A percentile compares a stretch with the other conserved stretches of the same genome.
Evolutionary conservation across 2,113 vertebrate genomes (phyloP).

Genomic region (Chamaea fasciata): DNA sequence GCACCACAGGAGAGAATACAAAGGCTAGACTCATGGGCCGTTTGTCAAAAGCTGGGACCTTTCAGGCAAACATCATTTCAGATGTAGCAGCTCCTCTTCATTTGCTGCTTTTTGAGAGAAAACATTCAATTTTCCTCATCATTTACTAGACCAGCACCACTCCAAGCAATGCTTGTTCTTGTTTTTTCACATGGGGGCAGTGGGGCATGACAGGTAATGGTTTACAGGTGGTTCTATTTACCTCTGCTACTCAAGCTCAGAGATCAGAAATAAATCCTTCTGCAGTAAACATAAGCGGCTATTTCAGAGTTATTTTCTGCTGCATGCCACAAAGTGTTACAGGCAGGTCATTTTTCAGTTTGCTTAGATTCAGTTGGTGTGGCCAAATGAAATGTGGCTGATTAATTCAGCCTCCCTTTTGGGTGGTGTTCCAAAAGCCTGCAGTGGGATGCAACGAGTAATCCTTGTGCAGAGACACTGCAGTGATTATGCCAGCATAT

Average conservation of each 20-base stretch:
- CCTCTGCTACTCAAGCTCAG: not conserved
- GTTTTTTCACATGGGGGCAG: not conserved
- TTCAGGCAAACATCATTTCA: not conserved
- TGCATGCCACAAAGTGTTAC: not conserved
- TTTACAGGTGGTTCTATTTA: slow-evolving; percentile 44
- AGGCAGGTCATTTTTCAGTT: slow-evolving; percentile 22
- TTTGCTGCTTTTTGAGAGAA: not conserved
- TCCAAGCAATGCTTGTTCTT: not conserved
- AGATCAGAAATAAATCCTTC: slow-evolving; percentile 31
- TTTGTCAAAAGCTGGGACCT: not conserved
- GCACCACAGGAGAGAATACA: not conserved
- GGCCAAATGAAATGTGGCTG: not conserved
- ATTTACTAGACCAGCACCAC: not conserved
- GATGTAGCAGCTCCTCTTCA: not conserved
- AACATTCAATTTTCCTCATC: not conserved
- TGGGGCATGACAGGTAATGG: not conserved
- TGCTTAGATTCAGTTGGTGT: not conserved
- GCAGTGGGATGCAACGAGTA: not conserved
- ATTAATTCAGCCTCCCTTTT: not conserved
- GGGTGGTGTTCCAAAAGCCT: not conserved
- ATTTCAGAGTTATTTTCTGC: slow-evolving; percentile 29
- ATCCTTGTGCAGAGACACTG: not conserved
- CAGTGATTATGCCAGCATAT: not conserved
- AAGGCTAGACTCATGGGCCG: not conserved
- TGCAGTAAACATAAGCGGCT: not conserved